phyloP scores from a whole-genome alignment of 2,113 vertebrate species.

The Coregonus clupeaformis region DNA sequence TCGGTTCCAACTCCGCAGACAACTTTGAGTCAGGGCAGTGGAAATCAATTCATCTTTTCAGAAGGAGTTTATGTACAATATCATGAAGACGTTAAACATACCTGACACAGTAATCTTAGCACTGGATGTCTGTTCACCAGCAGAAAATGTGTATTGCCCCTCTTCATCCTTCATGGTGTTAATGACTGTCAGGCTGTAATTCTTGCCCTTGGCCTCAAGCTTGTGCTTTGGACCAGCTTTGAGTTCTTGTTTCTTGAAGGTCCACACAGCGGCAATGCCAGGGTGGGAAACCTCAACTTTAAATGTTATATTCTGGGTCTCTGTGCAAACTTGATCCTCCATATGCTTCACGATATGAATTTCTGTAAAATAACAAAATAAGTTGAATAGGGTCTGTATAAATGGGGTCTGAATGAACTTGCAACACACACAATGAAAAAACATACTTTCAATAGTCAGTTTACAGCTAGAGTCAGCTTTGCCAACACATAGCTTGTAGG shows the following conservation, averaged over 20 bases:
- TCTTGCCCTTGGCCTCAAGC: slow-evolving; percentile 84
- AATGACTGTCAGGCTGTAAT: slow-evolving; percentile 83
- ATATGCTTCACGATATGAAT: slow-evolving; percentile 89
- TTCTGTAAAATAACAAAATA: slow-evolving; percentile 68
- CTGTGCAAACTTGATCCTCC: slow-evolving; percentile 89
- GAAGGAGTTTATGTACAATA: too few species aligned
- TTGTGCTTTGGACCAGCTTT: slow-evolving; percentile 87
- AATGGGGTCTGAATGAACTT: not conserved
- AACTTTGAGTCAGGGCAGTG: not conserved
- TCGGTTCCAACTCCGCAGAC: not conserved
- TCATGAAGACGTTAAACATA: slow-evolving; percentile 52
- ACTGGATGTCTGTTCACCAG: slow-evolving; percentile 91
- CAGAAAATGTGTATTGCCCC: slow-evolving; percentile 89
- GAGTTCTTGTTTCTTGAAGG: slow-evolving; percentile 86
- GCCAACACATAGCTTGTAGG: slow-evolving; percentile 86
- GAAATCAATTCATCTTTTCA: too few species aligned
- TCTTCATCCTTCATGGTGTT: slow-evolving; percentile 98
- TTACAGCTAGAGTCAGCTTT: slow-evolving; percentile 91
- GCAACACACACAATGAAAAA: not conserved
- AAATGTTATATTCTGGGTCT: slow-evolving; percentile 94
- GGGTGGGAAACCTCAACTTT: slow-evolving; percentile 90
- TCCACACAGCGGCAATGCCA: slow-evolving; percentile 91
- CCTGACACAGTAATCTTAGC: slow-evolving; percentile 92
- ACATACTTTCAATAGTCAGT: slow-evolving; percentile 86
- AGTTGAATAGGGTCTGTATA: not conserved